Percentiles rank a stretch among this genome's conserved stretches.
These are phyloP conservation scores for Eulithis testata DNA, from an alignment of 2,888 invertebrate genomes.

Conservation along the genomic window DNA sequence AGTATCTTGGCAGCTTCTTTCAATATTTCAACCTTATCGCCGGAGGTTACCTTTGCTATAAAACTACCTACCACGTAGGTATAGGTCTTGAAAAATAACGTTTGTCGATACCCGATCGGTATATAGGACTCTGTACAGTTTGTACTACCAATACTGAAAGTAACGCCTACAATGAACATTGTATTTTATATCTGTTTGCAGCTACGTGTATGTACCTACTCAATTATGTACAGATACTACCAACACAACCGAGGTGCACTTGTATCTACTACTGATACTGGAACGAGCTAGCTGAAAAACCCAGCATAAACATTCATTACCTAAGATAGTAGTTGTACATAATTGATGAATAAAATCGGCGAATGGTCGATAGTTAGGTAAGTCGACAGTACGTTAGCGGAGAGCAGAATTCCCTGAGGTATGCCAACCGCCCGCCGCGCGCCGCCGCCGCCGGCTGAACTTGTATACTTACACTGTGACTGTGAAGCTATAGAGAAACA, in stretches of 20 bases:
- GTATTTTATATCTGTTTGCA: constrained; percentile 14
- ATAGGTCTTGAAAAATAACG: not conserved
- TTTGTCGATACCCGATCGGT: constrained; percentile 3
- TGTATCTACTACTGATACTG: not conserved
- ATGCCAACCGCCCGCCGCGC: constrained; percentile 6
- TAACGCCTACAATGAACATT: constrained; percentile 8
- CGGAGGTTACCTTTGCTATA: not conserved
- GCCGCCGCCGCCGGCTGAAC: constrained; percentile 8
- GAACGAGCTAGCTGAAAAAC: constrained; percentile 21
- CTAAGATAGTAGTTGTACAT: constrained; percentile 29
- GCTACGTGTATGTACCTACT: constrained; percentile 12
- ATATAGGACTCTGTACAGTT: constrained; percentile 8
- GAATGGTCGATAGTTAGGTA: constrained; percentile 33
- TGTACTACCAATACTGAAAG: constrained; percentile 7
- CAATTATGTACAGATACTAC: constrained; percentile 21
- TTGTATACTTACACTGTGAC: constrained; percentile 4
- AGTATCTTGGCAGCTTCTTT: constrained; percentile 33
- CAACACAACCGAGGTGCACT: constrained; percentile 12
- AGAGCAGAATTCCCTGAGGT: constrained; percentile 26
- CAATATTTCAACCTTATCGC: constrained; percentile 26
- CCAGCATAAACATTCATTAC: constrained; percentile 16
- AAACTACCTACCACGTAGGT: not conserved
- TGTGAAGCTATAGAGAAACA: constrained; percentile 16
- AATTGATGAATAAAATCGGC: constrained; percentile 35
- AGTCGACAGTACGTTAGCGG: constrained; percentile 29